A percentile compares a stretch with the other conserved stretches of the same genome.
Conservation (phyloP, 2,113 vertebrate genomes). For the Procapra przewalskii region DNA sequence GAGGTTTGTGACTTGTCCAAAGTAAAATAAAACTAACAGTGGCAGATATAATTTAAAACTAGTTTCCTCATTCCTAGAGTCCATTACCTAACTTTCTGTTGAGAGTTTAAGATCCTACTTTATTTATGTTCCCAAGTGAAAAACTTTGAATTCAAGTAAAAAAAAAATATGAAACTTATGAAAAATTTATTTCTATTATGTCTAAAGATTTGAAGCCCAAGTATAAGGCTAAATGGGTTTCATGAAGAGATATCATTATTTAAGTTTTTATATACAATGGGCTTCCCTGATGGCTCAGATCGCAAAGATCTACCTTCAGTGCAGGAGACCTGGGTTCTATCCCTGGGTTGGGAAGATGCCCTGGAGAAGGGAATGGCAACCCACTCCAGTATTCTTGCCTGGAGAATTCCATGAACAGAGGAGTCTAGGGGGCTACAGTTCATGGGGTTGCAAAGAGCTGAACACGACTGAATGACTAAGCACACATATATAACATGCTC, state of each 20-base stretch:
- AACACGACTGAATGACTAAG: neutral
- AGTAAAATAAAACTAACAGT: neutral
- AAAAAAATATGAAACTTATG: neutral
- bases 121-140: neutral
- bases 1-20: neutral
- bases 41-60: neutral
- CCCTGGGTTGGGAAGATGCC: neutral
- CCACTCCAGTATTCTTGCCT: neutral
- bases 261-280: neutral
- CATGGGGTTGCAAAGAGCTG: neutral
- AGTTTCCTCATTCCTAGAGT: neutral
- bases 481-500: neutral
- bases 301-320: neutral
- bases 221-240: neutral
- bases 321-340: neutral
- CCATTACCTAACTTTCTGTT: neutral
- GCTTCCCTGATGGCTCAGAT: neutral
- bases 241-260: neutral
- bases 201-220: slow-evolving; percentile 18
- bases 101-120: slow-evolving; percentile 11
- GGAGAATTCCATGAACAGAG: neutral
- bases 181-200: slow-evolving; percentile 17
- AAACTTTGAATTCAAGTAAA: slow-evolving; percentile 17
- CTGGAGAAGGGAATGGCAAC: neutral
- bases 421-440: neutral